Base-by-base conservation (phyloP, 2,113 vertebrate species). In the Aegypius monachus region DNA sequence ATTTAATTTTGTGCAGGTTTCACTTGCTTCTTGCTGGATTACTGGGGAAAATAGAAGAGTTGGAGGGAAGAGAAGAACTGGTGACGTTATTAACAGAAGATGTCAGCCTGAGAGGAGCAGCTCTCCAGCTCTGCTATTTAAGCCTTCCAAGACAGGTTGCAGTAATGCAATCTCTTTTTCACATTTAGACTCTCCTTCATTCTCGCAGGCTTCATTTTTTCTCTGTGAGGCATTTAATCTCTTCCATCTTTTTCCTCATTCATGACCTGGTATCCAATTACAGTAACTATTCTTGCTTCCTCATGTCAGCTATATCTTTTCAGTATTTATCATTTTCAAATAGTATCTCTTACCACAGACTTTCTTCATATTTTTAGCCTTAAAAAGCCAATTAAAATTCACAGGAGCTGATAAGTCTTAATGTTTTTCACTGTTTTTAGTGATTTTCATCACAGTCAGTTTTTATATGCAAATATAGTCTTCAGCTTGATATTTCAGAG, bases 311-410 rank as follows among this genome's bases (percentile, higher is more conserved):
- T 84, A 56, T 91, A 91, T 96, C 73, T 95, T 95, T 94, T 97
- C 84, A 85, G 88, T 91, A 95, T 96, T 96, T 96, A 96, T 96
- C 77, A 93, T 95, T 97, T 97, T 88, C 81, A 94, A 87, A 91
- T 61, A 85, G 6, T 82, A 56, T 87, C 81, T 91, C 61, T 80
- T 83, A 78, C 45, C 40, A 47, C 56, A 71, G 89, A 84, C 34
- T 67, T 80, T 68, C 25, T 82, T 75, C 82, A 82, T 73, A 96
- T 91, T 95, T 93, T 91, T 91, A 93, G 79, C 59, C 50, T 86
- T 90, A 89, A 95, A 95, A 96, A 95, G 81, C 58, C 79, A 93
- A 96, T 97, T 95, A 94, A 94, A 97, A 96, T 96, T 96, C 93
- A 90, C 36, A 90, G 63, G 62, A 74, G 47, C 45, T 95, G 72